Percentiles rank a stretch among this genome's conserved stretches.
These are phyloP conservation scores for Ceratina japonica DNA, from an alignment of 1,140 invertebrate species.

Conservation along the genomic window DNA sequence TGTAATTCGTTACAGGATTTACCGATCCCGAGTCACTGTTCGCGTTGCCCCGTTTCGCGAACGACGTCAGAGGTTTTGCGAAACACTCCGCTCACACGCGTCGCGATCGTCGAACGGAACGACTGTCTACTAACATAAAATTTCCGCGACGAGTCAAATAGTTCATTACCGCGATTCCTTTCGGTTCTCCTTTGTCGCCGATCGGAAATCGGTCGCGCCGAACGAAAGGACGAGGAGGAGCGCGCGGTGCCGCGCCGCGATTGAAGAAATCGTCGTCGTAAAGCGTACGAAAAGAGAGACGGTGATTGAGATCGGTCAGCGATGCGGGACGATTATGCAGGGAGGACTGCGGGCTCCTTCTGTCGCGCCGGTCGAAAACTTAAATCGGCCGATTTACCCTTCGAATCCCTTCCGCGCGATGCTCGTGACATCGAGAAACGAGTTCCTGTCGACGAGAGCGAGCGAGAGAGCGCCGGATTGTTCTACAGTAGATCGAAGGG, in stretches of 20 bases:
- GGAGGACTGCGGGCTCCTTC: background rate
- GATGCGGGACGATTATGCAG: conserved; percentile 34
- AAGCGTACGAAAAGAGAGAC: background rate
- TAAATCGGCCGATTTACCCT: conserved; percentile 29
- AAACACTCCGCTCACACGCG: too few species aligned
- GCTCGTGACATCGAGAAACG: conserved; percentile 5
- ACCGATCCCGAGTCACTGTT: too few species aligned
- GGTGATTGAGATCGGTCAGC: conserved; percentile 40
- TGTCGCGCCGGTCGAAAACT: conserved; percentile 21
- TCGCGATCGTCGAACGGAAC: too few species aligned
- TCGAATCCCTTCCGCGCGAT: background rate
- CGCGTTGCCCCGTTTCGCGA: too few species aligned
- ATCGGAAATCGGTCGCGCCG: background rate
- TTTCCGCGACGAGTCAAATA: too few species aligned
- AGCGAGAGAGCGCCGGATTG: conserved; percentile 8
- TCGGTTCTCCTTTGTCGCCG: background rate
- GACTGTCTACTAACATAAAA: too few species aligned
- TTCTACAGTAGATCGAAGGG: background rate
- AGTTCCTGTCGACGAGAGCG: background rate
- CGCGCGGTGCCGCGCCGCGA: background rate
- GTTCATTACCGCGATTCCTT: background rate
- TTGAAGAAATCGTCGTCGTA: background rate
- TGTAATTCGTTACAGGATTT: too few species aligned
- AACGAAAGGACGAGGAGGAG: conserved; percentile 4
- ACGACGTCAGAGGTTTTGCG: too few species aligned